Evolutionary conservation across 2,113 vertebrate species (phyloP).

Genomic region (Hyperopisus bebe): DNA sequence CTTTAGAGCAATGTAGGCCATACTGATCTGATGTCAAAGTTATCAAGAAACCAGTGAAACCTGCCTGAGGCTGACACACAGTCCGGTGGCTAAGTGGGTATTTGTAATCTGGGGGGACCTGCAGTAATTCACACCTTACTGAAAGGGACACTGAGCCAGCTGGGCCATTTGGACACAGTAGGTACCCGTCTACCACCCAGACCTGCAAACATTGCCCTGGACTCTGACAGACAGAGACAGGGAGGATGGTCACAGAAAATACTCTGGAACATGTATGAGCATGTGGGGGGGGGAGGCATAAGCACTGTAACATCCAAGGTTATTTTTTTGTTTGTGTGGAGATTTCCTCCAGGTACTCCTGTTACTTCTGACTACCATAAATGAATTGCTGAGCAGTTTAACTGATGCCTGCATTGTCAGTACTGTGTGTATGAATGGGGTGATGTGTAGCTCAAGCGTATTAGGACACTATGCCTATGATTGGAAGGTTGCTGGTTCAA

Average conservation of each 20-base stretch:
- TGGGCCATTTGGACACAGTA: not conserved
- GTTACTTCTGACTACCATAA: not conserved
- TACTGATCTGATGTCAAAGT: not conserved
- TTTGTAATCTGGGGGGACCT: not conserved
- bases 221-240: not conserved
- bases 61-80: not conserved
- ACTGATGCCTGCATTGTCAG: not conserved
- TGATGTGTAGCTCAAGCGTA: not conserved
- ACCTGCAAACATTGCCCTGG: not conserved
- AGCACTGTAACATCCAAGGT: not conserved
- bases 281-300: not conserved
- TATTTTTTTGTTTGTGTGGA: not conserved
- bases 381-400: not conserved
- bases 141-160: not conserved
- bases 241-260: not conserved
- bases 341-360: not conserved
- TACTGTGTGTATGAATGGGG: not conserved
- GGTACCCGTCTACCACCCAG: not conserved
- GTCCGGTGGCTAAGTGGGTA: not conserved
- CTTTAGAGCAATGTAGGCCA: not conserved
- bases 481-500: not conserved
- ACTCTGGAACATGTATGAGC: not conserved
- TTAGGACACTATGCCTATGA: not conserved
- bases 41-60: not conserved
- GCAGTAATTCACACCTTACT: not conserved